Conservation (phyloP, 2,888 invertebrate species). For the Phragmatobia fuliginosa region DNA sequence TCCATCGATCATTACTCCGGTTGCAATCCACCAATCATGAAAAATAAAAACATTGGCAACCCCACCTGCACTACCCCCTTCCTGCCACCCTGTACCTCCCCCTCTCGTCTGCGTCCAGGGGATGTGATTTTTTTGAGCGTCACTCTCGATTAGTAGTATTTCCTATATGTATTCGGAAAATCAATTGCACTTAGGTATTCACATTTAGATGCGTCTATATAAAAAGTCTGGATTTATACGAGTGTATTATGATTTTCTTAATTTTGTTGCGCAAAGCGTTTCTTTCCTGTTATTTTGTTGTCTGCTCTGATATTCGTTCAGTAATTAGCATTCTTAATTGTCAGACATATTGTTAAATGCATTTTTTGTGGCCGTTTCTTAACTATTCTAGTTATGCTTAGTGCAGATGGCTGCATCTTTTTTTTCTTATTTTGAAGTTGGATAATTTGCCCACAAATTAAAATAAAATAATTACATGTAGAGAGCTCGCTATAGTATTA, state of each 20-base stretch:
- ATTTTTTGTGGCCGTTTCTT: not conserved
- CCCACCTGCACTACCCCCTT: conserved; percentile 70
- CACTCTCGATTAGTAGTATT: conserved; percentile 73
- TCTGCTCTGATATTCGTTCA: not conserved
- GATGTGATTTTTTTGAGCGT: conserved; percentile 81
- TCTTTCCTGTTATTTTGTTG: not conserved
- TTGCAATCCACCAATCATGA: conserved; percentile 85
- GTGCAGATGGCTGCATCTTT: not conserved
- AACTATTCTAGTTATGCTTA: not conserved
- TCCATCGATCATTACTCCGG: conserved; percentile 85
- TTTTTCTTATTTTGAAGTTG: not conserved
- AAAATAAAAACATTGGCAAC: conserved; percentile 83
- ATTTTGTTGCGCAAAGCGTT: not conserved
- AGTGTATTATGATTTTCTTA: not conserved
- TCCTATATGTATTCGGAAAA: conserved; percentile 50
- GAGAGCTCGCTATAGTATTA: too few relatives aligned
- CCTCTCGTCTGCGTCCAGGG: conserved; percentile 67
- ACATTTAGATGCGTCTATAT: conserved; percentile 7
- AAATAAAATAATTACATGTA: not conserved
- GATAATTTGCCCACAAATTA: not conserved
- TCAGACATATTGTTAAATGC: not conserved
- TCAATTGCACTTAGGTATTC: conserved; percentile 47
- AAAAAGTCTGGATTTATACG: not conserved
- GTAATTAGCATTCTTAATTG: not conserved
- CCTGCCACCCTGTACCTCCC: conserved; percentile 38